Evolutionary conservation across 2,113 vertebrate genomes (phyloP), one percentile per base, ranked within the genome.

Genomic region (Leuciscus idus): DNA sequence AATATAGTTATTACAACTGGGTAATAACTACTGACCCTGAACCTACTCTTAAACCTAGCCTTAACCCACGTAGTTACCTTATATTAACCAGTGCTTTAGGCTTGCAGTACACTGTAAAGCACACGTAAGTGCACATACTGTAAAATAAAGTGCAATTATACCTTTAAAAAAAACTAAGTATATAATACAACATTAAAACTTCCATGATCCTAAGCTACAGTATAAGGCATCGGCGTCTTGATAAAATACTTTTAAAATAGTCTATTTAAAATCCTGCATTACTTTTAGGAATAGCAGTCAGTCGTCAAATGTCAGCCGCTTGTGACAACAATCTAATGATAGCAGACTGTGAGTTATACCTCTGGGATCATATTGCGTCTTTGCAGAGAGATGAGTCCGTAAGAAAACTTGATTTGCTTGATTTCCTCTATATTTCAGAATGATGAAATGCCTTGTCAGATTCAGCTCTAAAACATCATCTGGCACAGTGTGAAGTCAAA

Each of bases 351-450:
- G 78, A 62, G 33, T 62, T 39, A 80, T 61, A 23, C 57, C 55
- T 43, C 36, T 43, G 57, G 55, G 36, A 62, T 62, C 13, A 43
- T 80, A 77, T 77, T 50, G 74, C 6, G 0, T 62, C 7, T 61
- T 80, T 61, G 36, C 55, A 36, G 46, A 26, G 57, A 81, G 23
- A 81, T 78, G 19, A 59, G 33, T 62, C 6, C 26, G 26, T 43
- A 26, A 17, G 33, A 81, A 62, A 80, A 81, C 33, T 26, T 81
- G 36, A 62, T 81, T 62, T 81, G 13, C 36, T 26, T 81, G 78
- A 81, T 81, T 62, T 52, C 30, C 74, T 28, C 33, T 62, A 43
- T 61, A 62, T 80, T 62, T 81, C 78, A 62, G 30, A 81, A 62
- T 81, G 57, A 81, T 62, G 55, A 62, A 81, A 81, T 46, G 13